Evolutionary conservation across 2,113 vertebrate genomes (phyloP), one percentile per base, ranked within the genome.

Genomic region (Syrrhaptes paradoxus): DNA sequence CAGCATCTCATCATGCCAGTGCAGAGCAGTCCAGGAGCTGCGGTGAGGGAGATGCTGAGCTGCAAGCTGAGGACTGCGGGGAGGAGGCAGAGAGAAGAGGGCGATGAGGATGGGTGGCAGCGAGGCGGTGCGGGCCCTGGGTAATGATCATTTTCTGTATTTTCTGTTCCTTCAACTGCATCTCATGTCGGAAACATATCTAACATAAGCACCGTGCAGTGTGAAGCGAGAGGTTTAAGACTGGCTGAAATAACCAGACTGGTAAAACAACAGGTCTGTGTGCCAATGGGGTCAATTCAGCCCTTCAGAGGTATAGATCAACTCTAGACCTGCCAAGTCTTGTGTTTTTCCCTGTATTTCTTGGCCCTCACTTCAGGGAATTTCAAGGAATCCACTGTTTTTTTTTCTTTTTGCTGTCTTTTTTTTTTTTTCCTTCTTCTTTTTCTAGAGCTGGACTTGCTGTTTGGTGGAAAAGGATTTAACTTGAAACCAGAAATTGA

Each of bases 81-180:
- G 63, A 54, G 46, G 34, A 71, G 36, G 43, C 32, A n/a, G 45
- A 49, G 36, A 41, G 13, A 65, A 43, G 34, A 66, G 16, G 38
- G 19, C 6, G 55, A 29, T 1, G 43, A 46, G 28, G 25, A 34
- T 36, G 49, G 58, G 45, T 25, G 26, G 67, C 74, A 76, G 43
- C 0, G 0, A 75, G 61, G 24, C 3, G 6, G 19, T 1, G 3
- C 2, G 1, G 13, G 76, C 34, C 24, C 11, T 0, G 4, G 51
- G 20, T 14, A 43, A 6, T 0, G 4, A 21, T 6, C 29, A 17
- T n/a, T 83, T 52, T 68, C 76, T 87, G 8, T 76, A 17, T n/a
- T 83, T 52, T 68, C 76, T 87, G 8, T 76, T 92, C 68, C 51
- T 93, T 74, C 86, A 67, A 41, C 79, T 36, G 55, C 41, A 52